A percentile compares a stretch with the other conserved stretches of the same genome.
Conservation (phyloP, 2,888 invertebrate genomes). For the Agrotis puta region DNA sequence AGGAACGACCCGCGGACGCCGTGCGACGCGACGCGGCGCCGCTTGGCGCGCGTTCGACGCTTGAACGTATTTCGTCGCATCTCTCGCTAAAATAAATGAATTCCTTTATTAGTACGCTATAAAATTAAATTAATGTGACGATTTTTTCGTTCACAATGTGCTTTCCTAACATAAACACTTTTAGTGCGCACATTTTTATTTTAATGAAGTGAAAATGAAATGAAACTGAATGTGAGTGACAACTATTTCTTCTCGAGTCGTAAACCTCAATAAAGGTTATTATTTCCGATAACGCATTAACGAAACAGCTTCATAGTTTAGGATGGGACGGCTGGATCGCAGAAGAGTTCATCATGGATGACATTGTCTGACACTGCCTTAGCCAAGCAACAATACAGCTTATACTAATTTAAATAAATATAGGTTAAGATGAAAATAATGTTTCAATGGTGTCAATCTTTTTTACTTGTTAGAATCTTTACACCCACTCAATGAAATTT, state of each 20-base stretch:
- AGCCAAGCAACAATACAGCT: no score
- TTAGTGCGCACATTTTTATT: constrained; percentile 45
- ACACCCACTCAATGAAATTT: constrained; percentile 14
- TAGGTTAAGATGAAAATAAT: neutral
- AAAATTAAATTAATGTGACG: constrained; percentile 71
- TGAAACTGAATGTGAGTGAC: constrained; percentile 26
- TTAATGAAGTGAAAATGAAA: constrained; percentile 26
- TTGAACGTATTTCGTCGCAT: constrained; percentile 52
- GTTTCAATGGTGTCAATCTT: constrained; percentile 10
- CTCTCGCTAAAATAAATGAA: constrained; percentile 71
- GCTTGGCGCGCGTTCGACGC: constrained; percentile 44
- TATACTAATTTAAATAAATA: no score
- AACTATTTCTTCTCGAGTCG: constrained; percentile 32
- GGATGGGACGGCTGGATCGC: no score
- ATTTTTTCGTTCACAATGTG: constrained; percentile 70
- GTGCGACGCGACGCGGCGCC: constrained; percentile 47
- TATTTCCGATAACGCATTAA: constrained; percentile 39
- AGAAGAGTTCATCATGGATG: no score
- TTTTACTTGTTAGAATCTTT: constrained; percentile 8
- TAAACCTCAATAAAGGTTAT: constrained; percentile 41
- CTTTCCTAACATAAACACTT: constrained; percentile 63
- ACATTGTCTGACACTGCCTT: no score
- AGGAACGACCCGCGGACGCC: constrained; percentile 69
- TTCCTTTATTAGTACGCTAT: constrained; percentile 74
- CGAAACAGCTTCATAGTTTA: constrained; percentile 9